Evolutionary conservation across 2,888 invertebrate species (phyloP).

Genomic region (Xanthorhoe spadicearia): DNA sequence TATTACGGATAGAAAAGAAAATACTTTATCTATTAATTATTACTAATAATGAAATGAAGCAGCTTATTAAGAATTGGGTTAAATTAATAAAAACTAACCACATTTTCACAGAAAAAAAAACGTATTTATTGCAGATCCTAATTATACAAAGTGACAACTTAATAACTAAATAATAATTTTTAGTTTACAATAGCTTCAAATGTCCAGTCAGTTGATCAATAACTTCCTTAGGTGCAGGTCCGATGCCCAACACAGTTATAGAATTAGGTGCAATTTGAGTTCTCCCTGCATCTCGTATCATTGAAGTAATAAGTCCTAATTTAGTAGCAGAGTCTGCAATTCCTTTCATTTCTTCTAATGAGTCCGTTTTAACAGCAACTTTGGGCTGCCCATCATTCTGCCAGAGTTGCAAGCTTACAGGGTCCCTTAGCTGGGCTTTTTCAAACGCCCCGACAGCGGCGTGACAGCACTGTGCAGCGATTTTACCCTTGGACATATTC

Average conservation of each 20-base stretch:
- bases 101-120: too few relatives aligned
- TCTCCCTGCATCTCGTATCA: constrained; percentile 95
- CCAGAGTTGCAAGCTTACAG: constrained; percentile 84
- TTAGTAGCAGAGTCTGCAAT: constrained; percentile 89
- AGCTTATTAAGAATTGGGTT: too few relatives aligned
- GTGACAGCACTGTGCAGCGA: constrained; percentile 97
- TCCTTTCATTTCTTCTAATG: constrained; percentile 88
- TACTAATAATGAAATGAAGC: too few relatives aligned
- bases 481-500: constrained; percentile 98
- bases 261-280: constrained; percentile 96
- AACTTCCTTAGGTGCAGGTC: constrained; percentile 92
- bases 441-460: constrained; percentile 96
- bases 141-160: background rate
- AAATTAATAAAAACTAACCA: too few relatives aligned
- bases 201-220: constrained; percentile 94
- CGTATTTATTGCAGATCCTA: background rate
- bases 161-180: background rate
- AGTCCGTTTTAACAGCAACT: constrained; percentile 93
- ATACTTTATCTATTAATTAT: too few relatives aligned
- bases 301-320: constrained; percentile 88
- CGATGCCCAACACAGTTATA: constrained; percentile 95
- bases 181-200: constrained; percentile 90
- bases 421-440: constrained; percentile 86
- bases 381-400: constrained; percentile 92
- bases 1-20: too few relatives aligned